These are phyloP conservation scores for Choristoneura rosaceana DNA, from an alignment of 2,888 invertebrate genomes.

Conservation along the genomic window DNA sequence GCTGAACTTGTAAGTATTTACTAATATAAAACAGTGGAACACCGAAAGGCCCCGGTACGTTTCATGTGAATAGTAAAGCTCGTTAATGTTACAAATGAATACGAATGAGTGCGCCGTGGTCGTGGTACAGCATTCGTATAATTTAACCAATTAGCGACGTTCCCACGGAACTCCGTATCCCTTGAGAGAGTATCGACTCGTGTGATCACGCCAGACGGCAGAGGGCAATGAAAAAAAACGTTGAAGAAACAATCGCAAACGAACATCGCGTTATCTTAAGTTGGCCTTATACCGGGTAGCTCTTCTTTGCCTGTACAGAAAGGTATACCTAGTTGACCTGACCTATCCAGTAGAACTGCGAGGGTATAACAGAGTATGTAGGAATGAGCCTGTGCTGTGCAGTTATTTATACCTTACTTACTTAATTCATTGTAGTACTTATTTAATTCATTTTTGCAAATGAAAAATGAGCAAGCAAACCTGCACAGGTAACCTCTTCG, in stretches of 20 bases:
- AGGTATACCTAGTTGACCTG: no score
- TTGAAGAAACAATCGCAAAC: not conserved
- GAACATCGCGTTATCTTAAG: not conserved
- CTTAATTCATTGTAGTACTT: no score
- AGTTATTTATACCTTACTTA: no score
- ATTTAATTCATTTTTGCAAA: no score
- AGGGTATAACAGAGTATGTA: no score
- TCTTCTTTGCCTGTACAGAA: no score
- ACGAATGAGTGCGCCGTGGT: conserved; percentile 61
- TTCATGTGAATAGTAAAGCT: conserved; percentile 66
- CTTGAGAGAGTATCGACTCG: conserved; percentile 55
- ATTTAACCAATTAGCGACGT: conserved; percentile 76
- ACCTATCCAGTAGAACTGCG: no score
- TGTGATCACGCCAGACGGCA: conserved; percentile 7
- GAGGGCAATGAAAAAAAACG: not conserved
- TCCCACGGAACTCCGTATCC: conserved; percentile 74
- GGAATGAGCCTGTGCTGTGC: no score
- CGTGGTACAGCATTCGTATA: conserved; percentile 60
- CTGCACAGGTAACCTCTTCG: no score
- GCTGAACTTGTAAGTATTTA: not conserved
- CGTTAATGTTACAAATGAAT: conserved; percentile 66
- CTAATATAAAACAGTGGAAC: conserved; percentile 5
- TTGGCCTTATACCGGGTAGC: no score
- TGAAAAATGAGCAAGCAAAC: no score
- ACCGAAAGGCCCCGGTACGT: conserved; percentile 43